Percentiles rank a stretch among this genome's conserved stretches.
Conservation (phyloP, 2,888 invertebrate species). For the Terebella lapidaria region DNA sequence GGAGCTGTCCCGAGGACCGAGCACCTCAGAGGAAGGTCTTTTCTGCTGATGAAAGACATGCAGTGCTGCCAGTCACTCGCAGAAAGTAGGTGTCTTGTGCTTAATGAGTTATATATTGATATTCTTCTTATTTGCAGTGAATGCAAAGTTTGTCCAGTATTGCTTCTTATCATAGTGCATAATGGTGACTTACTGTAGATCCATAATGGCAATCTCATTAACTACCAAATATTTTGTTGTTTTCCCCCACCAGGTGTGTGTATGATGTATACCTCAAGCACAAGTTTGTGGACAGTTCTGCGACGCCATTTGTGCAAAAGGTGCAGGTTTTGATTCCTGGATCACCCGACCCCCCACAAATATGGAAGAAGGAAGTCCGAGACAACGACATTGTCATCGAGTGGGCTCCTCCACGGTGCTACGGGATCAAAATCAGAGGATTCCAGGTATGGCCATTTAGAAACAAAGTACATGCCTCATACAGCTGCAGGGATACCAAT, state of each 20-base stretch:
- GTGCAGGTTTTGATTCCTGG: conserved; percentile 50
- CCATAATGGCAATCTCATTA: too few relatives aligned
- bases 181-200: too few relatives aligned
- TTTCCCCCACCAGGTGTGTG: conserved; percentile 31
- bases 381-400: conserved; percentile 49
- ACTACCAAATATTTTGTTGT: too few relatives aligned
- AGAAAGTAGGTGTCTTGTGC: conserved; percentile 47
- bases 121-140: too few relatives aligned
- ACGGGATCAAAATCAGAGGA: conserved; percentile 45
- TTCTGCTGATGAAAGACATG: conserved; percentile 34
- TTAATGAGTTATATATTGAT: too few relatives aligned
- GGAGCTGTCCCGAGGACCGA: conserved; percentile 43
- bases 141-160: too few relatives aligned
- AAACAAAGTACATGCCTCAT: background rate
- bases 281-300: conserved; percentile 36
- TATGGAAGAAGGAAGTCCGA: conserved; percentile 42
- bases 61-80: conserved; percentile 40
- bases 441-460: conserved; percentile 37
- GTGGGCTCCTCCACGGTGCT: conserved; percentile 51
- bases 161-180: too few relatives aligned
- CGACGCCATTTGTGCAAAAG: conserved; percentile 36
- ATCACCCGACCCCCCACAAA: conserved; percentile 48
- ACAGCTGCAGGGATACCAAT: background rate
- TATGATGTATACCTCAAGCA: conserved; percentile 48
- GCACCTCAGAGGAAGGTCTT: conserved; percentile 45